These are phyloP conservation scores for Pteronotus mesoamericanus DNA, from an alignment of 2,797 vertebrate species.

Conservation along the genomic window DNA sequence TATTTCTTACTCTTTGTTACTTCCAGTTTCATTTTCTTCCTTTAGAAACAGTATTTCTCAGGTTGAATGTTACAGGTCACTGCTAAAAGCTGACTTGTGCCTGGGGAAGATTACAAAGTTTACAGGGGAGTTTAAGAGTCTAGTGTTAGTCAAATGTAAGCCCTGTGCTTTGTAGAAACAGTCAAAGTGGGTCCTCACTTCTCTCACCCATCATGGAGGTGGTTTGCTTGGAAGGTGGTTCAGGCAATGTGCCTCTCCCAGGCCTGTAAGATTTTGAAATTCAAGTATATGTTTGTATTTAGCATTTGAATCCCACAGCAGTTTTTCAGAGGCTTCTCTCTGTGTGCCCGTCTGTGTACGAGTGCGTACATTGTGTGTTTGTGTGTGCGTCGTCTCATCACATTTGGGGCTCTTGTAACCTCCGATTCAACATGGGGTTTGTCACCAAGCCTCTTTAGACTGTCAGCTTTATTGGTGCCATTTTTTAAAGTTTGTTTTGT, in stretches of 20 bases:
- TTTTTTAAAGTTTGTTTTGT: constrained; percentile 79
- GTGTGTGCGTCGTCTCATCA: not conserved
- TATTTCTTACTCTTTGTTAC: not conserved
- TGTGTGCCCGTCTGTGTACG: not conserved
- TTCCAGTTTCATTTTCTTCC: not conserved
- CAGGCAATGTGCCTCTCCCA: not conserved
- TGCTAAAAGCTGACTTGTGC: not conserved
- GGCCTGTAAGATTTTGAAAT: not conserved
- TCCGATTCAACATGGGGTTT: constrained; percentile 52
- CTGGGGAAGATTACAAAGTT: not conserved
- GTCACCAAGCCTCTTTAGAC: constrained; percentile 62
- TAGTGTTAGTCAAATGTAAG: not conserved
- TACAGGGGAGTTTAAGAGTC: not conserved
- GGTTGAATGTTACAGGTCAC: not conserved
- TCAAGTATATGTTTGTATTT: not conserved
- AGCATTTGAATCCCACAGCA: not conserved
- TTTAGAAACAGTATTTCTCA: not conserved
- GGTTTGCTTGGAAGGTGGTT: not conserved
- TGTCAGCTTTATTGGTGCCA: constrained; percentile 72
- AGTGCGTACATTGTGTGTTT: not conserved
- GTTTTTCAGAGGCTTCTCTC: not conserved
- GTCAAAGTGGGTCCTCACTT: not conserved
- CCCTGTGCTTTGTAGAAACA: not conserved
- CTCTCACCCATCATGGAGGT: not conserved
- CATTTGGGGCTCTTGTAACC: constrained; percentile 50